Base-by-base conservation (phyloP, 2,797 vertebrate species). In the Clarias fuscus region DNA sequence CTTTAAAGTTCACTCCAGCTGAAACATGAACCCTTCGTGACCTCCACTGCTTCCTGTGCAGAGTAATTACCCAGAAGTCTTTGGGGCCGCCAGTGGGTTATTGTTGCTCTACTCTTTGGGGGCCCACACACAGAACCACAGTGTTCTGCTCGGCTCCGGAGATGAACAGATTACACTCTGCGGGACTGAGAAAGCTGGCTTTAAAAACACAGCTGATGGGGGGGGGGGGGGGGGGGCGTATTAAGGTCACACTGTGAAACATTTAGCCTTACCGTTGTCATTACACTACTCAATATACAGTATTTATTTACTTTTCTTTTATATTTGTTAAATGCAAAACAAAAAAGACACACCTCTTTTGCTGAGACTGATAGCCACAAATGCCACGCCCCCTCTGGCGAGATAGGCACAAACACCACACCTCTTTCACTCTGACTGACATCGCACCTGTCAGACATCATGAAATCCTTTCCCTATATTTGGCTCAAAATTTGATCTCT, bases 21-120 rank as follows among this genome's bases (percentile, higher is more conserved):
- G 75, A 89, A 85, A 88, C 79, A 85, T 82, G 73, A 90, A 88
- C 86, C 87, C 81, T 85, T 73, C 40, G 59, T 84, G 87, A 86
- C 87, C 89, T 75, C n/a, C 58, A 61, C n/a, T 40, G 81, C 83
- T 89, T 90, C 88, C 87, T 76, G 85, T 85, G 78, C 78, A 85
- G n/a, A 87, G 86, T 83, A 86, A 88, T 90, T 90, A 88, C 90
- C 82, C 82, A 84, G 79, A 88, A 72, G 70, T 77, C 80, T 86
- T 37, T 53, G 82, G 71, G 68, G 14, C 15, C 0, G 30, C 18
- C 37, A 13, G 84, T 37, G 64, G 79, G 81, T 68, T 82, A 80
- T 83, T 85, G 84, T 48, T 90, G 88, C 78, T 72, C 76, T 88
- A 33, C 76, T 85, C 86, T 84, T 86, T 81, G 37, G 84, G 86